A percentile compares a stretch with the other conserved stretches of the same genome.
Evolutionary conservation across 2,113 vertebrate species (phyloP).

Genomic region (Bubalus kerabau): DNA sequence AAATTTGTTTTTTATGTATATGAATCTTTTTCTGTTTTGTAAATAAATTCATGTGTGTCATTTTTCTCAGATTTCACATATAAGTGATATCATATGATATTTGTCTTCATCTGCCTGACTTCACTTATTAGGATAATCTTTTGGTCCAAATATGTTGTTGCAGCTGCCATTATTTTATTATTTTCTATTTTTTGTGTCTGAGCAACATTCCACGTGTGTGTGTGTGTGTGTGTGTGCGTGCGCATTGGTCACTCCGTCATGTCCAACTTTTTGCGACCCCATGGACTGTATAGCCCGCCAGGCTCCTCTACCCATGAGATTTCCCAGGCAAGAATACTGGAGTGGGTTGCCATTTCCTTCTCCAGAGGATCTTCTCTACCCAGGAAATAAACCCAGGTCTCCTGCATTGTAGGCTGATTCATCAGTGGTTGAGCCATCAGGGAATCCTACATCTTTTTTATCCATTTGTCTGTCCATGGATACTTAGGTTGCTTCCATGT

Average conservation of each 20-base stretch:
- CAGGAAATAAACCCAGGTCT: neutral
- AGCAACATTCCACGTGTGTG: neutral
- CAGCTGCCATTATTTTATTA: neutral
- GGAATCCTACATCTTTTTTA: neutral
- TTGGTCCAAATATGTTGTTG: neutral
- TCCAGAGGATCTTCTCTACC: neutral
- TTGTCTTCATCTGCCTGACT: neutral
- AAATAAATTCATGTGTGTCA: neutral
- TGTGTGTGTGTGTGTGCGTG: neutral
- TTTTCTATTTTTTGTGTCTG: neutral
- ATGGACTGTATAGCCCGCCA: fast-evolving
- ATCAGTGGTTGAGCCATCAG: neutral
- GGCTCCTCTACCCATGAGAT: neutral
- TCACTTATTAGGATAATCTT: neutral
- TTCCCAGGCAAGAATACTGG: neutral
- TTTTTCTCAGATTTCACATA: neutral
- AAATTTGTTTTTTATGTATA: neutral
- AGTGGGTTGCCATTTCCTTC: neutral
- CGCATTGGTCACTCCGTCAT: neutral
- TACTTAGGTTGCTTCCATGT: neutral
- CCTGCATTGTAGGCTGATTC: neutral
- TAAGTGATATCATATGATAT: neutral
- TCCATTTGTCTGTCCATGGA: neutral
- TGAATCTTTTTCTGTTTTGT: neutral
- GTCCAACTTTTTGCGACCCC: neutral